Evolutionary conservation across 2,113 vertebrate species (phyloP), one percentile per base, ranked within the genome.

Genomic region (Dolichallabes microphthalmus): DNA sequence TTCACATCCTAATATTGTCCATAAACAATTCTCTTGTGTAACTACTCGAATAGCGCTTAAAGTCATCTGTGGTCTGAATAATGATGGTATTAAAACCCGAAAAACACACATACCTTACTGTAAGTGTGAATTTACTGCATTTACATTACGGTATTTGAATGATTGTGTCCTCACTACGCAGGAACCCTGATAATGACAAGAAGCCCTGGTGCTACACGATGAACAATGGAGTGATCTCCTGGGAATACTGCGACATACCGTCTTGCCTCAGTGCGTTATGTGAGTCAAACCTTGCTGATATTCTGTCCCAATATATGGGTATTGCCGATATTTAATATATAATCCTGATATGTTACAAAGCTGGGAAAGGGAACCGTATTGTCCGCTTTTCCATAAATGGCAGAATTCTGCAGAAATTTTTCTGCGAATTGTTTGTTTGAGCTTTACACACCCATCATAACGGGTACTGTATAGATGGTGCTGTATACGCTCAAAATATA

Each of bases 161-260:
- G 22, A 50, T 39, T 17, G n/a, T 7, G 86, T 82, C 89, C 45
- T 86, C 35, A 30, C 82, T 86, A 86, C 85, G 86, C 92, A 99
- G 98, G 92, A 99, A 97, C 91, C 97, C 97, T 4, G 97, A 98
- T 85, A 85, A 91, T 10, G 97, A 98, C 85, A 93, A 94, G 82
- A 93, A 84, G 85, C 97, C 97, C 0, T 99, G 98, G 97, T 99
- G 97, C 90, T 99, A 98, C 88, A 95, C 95, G 30, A 88, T 95
- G 89, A 95, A 92, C 88, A 91, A 96, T 53, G 88, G 89, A 20
- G 90, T 88, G 20, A 93, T 99, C 82, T 98, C 97, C 86, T 99
- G 97, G 98, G 97, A 95, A 4, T 95, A 97, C 87, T 99, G 97
- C 88, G 88, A 89, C 25, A 52, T 99, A 88, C 89, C 88, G 1